Evolutionary conservation across 92 coral and sea anemone species (phyloP).

Genomic region (Metridium senile): DNA sequence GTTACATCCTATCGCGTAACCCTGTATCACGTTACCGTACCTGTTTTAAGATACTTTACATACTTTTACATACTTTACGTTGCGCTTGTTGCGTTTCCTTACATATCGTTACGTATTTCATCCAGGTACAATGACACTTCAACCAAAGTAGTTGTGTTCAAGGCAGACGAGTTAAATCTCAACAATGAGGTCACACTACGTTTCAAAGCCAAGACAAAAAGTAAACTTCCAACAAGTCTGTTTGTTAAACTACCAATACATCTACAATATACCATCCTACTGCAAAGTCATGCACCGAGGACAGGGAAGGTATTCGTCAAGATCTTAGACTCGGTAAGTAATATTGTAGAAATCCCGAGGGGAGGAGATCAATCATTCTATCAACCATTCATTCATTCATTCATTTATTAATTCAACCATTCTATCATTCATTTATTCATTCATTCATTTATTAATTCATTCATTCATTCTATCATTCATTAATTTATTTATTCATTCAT

Average conservation of each 20-base stretch:
- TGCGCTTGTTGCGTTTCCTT: too few relatives aligned
- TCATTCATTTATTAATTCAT: neutral
- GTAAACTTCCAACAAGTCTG: slow-evolving; percentile 61
- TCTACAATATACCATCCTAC: slow-evolving; percentile 70
- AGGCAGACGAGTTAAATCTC: slow-evolving; percentile 48
- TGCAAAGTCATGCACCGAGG: slow-evolving; percentile 41
- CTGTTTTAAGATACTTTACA: too few relatives aligned
- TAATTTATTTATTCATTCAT: too few relatives aligned
- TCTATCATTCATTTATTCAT: neutral
- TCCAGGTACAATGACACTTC: slow-evolving; percentile 59
- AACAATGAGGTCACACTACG: slow-evolving; percentile 29
- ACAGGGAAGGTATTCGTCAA: slow-evolving; percentile 49
- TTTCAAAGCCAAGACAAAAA: slow-evolving; percentile 68
- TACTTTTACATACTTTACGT: too few relatives aligned
- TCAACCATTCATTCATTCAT: neutral
- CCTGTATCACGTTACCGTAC: too few relatives aligned
- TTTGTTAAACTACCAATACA: slow-evolving; percentile 56
- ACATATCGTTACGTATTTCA: too few relatives aligned
- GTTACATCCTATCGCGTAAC: too few relatives aligned
- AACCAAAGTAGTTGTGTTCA: slow-evolving; percentile 69
- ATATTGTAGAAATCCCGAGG: neutral
- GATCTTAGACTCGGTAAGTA: slow-evolving; percentile 48
- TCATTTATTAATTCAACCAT: neutral
- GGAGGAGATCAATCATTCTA: neutral
- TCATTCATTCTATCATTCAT: neutral